phyloP scores from a whole-genome alignment of 2,797 vertebrate species.

The Coregonus suidteri region DNA sequence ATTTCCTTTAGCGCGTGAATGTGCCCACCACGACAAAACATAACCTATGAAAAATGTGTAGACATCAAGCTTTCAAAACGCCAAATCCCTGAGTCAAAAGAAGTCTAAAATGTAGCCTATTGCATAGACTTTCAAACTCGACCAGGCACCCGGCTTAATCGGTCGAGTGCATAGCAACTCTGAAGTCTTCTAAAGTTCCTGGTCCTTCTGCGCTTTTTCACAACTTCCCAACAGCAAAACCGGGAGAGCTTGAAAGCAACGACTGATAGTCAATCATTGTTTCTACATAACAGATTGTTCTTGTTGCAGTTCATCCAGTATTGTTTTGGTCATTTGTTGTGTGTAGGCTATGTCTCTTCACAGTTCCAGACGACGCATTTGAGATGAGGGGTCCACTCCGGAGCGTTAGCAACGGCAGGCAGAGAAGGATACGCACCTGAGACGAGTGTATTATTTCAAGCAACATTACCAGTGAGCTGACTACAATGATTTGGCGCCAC shows the following conservation, averaged over 20 bases:
- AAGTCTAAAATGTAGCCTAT: constrained; percentile 33
- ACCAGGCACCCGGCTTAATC: neutral
- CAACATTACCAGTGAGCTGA: neutral
- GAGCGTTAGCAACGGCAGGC: neutral
- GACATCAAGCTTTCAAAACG: constrained; percentile 38
- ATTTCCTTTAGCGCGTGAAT: constrained; percentile 66
- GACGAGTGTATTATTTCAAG: neutral
- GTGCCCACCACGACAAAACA: constrained; percentile 47
- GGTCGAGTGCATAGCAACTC: neutral
- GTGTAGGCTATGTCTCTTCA: neutral
- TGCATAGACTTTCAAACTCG: constrained; percentile 30
- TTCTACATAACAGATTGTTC: constrained; percentile 22
- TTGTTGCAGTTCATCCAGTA: constrained; percentile 33
- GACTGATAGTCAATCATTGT: constrained; percentile 47
- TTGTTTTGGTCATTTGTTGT: constrained; percentile 13
- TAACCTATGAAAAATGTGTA: constrained; percentile 32
- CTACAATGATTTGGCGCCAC: constrained; percentile 55
- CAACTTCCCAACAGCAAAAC: constrained; percentile 60
- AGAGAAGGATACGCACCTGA: neutral
- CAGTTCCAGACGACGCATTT: neutral
- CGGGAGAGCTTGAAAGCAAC: constrained; percentile 24
- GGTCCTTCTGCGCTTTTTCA: constrained; percentile 57
- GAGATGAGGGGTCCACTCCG: neutral
- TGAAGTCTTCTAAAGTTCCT: constrained; percentile 73
- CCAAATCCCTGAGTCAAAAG: constrained; percentile 49